phyloP scores from a whole-genome alignment of 1,140 invertebrate species.

The Pogonomyrmex californicus region DNA sequence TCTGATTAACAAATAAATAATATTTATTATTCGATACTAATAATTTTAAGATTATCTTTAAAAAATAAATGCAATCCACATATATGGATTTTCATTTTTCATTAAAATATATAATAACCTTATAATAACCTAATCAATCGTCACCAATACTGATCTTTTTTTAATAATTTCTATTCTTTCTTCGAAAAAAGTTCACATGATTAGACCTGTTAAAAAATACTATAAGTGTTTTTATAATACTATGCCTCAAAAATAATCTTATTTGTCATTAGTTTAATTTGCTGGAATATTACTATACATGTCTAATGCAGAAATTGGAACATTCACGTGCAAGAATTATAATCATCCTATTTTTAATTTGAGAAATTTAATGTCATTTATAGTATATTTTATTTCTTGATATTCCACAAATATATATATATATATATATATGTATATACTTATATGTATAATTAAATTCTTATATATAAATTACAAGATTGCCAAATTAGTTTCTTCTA shows the following conservation, averaged over 20 bases:
- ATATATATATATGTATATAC: background rate
- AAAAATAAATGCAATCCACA: background rate
- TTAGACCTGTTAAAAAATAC: constrained; percentile 40
- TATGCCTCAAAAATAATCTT: constrained; percentile 21
- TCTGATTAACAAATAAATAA: constrained; percentile 18
- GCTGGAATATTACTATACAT: constrained; percentile 12
- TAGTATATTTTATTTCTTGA: background rate
- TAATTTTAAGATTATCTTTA: constrained; percentile 3
- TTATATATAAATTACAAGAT: constrained; percentile 47
- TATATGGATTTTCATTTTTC: constrained; percentile 7
- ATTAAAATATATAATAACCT: constrained; percentile 25
- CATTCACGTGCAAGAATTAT: constrained; percentile 44
- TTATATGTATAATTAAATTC: background rate
- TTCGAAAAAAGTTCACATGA: background rate
- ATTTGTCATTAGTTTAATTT: constrained; percentile 35
- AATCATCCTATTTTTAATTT: constrained; percentile 13
- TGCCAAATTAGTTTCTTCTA: background rate
- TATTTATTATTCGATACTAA: background rate
- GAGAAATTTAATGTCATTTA: constrained; percentile 15
- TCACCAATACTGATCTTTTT: constrained; percentile 15
- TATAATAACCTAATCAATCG: background rate
- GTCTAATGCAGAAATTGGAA: constrained; percentile 38
- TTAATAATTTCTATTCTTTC: background rate
- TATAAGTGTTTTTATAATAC: constrained; percentile 24
- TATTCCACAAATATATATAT: constrained; percentile 15